phyloP scores from a whole-genome alignment of 2,113 vertebrate species.

The Phrynosoma platyrhinos region DNA sequence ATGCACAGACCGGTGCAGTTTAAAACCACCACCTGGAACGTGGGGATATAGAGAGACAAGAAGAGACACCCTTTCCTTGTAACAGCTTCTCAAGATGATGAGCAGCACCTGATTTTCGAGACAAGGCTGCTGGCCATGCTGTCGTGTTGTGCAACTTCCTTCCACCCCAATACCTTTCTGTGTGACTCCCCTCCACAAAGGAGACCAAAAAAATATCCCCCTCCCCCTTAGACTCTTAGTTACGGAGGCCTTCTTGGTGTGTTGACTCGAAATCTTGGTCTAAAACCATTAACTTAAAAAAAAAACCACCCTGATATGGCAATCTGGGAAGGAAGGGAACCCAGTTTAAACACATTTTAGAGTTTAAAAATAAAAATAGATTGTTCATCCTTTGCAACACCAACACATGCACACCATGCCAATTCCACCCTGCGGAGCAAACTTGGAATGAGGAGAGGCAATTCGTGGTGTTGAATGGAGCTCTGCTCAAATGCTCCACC shows the following conservation, averaged over 20 bases:
- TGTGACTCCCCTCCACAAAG: too few relatives aligned
- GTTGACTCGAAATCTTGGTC: not conserved
- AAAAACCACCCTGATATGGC: constrained; percentile 8
- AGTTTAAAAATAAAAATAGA: not conserved
- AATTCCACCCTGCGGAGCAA: not conserved
- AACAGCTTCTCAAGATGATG: too few relatives aligned
- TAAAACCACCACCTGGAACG: not conserved
- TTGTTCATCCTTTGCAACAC: not conserved
- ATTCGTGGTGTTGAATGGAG: not conserved
- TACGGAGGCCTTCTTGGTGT: not conserved
- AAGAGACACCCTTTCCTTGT: too few relatives aligned
- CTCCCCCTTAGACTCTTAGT: fast-evolving
- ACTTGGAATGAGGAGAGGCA: fast-evolving
- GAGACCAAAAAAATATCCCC: too few relatives aligned
- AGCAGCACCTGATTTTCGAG: too few relatives aligned
- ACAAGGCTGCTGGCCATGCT: too few relatives aligned
- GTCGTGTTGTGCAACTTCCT: too few relatives aligned
- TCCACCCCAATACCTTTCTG: too few relatives aligned
- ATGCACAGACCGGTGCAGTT: fast-evolving
- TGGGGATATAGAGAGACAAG: too few relatives aligned
- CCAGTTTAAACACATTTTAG: constrained; percentile 6
- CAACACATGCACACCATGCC: not conserved
- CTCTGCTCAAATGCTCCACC: not conserved
- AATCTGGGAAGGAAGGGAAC: not conserved
- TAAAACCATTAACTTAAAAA: not conserved